Percentiles rank a stretch among this genome's conserved stretches.
phyloP scores from a whole-genome alignment of 2,797 vertebrate species.

The Thalassophryne amazonica region DNA sequence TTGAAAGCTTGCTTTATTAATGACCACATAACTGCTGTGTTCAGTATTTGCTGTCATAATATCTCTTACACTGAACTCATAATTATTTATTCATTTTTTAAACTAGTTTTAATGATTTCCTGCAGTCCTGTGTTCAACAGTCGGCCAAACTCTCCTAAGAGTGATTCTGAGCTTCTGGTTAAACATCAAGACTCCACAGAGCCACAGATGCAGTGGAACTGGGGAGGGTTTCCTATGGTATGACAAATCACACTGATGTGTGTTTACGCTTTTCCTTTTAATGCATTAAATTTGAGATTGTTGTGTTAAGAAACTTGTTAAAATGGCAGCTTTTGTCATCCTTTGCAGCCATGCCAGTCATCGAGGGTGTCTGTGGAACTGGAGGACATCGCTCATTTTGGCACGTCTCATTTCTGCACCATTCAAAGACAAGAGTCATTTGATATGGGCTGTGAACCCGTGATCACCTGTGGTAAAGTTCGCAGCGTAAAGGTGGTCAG shows the following conservation, averaged over 20 bases:
- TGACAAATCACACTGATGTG: background rate
- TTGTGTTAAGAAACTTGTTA: background rate
- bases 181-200: conserved; percentile 74
- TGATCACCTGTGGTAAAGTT: conserved; percentile 28
- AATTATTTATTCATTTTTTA: background rate
- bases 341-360: conserved; percentile 63
- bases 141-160: conserved; percentile 80
- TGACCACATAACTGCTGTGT: no score
- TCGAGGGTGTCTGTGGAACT: conserved; percentile 54
- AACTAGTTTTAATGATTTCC: background rate
- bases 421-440: conserved; percentile 78
- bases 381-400: conserved; percentile 18
- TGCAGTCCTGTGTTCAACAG: conserved; percentile 65
- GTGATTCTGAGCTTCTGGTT: conserved; percentile 90
- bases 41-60: background rate
- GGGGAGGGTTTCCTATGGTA: conserved; percentile 92
- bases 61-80: background rate
- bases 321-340: background rate
- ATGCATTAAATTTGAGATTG: background rate
- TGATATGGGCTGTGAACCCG: conserved; percentile 48
- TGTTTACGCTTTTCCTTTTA: background rate
- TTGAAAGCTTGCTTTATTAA: no score
- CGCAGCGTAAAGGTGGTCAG: conserved; percentile 67
- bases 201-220: conserved; percentile 88
- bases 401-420: conserved; percentile 70